Percentiles rank a stretch among this genome's conserved stretches.
Conservation (phyloP, 2,797 vertebrate species). For the Sternotherus odoratus region DNA sequence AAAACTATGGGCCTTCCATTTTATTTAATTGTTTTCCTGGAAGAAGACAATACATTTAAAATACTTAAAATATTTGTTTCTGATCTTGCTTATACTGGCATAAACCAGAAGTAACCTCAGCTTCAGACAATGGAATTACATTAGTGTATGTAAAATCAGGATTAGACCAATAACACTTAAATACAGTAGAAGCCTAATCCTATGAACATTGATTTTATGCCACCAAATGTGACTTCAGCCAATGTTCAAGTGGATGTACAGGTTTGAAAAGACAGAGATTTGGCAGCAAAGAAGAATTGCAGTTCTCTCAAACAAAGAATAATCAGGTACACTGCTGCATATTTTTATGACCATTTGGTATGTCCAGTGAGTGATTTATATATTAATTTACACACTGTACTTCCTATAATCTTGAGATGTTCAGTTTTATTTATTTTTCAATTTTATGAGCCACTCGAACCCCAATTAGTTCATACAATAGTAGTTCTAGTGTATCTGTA, state of each 20-base stretch:
- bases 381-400: background rate
- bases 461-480: background rate
- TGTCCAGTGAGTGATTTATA: background rate
- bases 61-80: background rate
- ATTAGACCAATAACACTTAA: background rate
- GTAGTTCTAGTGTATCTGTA: background rate
- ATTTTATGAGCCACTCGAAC: background rate
- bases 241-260: background rate
- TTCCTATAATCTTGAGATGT: background rate
- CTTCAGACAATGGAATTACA: background rate
- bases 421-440: background rate
- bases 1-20: background rate
- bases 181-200: background rate
- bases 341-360: background rate
- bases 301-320: background rate
- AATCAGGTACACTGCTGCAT: background rate
- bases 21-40: background rate
- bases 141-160: background rate
- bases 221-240: background rate
- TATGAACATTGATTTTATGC: background rate
- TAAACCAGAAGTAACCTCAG: background rate
- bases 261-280: background rate
- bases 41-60: background rate
- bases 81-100: background rate
- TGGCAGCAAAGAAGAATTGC: background rate